phyloP scores from a whole-genome alignment of 1,140 invertebrate species.

The Maconellicoccus hirsutus region DNA sequence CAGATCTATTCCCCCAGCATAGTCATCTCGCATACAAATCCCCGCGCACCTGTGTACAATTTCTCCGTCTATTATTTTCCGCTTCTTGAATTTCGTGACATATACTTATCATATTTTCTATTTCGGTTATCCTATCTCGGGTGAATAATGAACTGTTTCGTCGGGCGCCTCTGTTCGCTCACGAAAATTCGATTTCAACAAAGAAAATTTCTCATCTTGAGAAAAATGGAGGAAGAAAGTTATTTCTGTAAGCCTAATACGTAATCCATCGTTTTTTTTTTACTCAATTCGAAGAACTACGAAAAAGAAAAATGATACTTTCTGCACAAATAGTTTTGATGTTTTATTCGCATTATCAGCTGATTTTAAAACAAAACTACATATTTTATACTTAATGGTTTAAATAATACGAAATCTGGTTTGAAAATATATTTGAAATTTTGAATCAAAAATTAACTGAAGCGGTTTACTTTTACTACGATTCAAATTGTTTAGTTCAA shows the following conservation, averaged over 20 bases:
- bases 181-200: slow-evolving; percentile 13
- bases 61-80: slow-evolving; percentile 20
- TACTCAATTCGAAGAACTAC: not conserved
- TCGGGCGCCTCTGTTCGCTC: slow-evolving; percentile 16
- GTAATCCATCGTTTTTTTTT: not conserved
- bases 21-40: not conserved
- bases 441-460: too few relatives aligned
- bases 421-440: too few relatives aligned
- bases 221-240: not conserved
- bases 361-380: not conserved
- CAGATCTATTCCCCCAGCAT: not conserved
- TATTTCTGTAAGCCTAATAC: slow-evolving; percentile 4
- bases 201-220: not conserved
- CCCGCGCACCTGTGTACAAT: slow-evolving; percentile 5
- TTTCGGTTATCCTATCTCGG: slow-evolving; percentile 20
- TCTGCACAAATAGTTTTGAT: not conserved
- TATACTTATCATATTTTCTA: slow-evolving; percentile 23
- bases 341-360: not conserved
- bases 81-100: slow-evolving; percentile 21
- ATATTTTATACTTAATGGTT: too few relatives aligned
- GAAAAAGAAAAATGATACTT: not conserved
- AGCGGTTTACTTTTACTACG: too few relatives aligned
- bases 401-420: too few relatives aligned
- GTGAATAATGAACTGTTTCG: slow-evolving; percentile 20
- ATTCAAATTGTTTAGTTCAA: too few relatives aligned